Evolutionary conservation across 2,797 vertebrate genomes (phyloP).

Genomic region (Pitangus sulphuratus): DNA sequence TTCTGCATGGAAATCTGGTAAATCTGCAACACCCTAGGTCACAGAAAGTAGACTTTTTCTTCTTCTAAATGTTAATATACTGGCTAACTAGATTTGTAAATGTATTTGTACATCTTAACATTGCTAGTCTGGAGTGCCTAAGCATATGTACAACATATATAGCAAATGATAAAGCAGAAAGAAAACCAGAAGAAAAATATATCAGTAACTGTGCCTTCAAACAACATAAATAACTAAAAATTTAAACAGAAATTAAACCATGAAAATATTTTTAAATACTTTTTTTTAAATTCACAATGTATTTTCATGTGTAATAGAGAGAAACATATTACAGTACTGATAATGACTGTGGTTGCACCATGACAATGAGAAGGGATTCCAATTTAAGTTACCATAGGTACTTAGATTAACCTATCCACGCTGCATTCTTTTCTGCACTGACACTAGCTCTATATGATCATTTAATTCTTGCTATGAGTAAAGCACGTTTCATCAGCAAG

Average conservation of each 20-base stretch:
- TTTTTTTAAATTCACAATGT: not conserved
- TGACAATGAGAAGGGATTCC: not conserved
- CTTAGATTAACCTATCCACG: not conserved
- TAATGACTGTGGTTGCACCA: not conserved
- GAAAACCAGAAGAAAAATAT: not conserved
- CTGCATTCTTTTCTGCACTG: not conserved
- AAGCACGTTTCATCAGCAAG: not conserved
- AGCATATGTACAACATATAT: not conserved
- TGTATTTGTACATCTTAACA: not conserved
- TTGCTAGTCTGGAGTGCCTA: not conserved
- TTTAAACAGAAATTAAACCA: not conserved
- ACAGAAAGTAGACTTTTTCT: not conserved
- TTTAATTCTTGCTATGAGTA: not conserved
- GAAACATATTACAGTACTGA: not conserved
- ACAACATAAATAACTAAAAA: not conserved
- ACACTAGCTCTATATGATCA: not conserved
- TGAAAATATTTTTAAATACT: not conserved
- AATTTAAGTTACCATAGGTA: not conserved
- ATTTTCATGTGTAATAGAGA: not conserved
- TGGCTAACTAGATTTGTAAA: not conserved
- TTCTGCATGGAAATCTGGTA: not conserved
- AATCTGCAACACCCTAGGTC: not conserved
- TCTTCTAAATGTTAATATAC: not conserved
- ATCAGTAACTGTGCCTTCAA: not conserved
- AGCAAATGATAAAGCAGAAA: not conserved